These are phyloP conservation scores for Rutilus rutilus DNA, from an alignment of 2,113 vertebrate genomes.

Conservation along the genomic window DNA sequence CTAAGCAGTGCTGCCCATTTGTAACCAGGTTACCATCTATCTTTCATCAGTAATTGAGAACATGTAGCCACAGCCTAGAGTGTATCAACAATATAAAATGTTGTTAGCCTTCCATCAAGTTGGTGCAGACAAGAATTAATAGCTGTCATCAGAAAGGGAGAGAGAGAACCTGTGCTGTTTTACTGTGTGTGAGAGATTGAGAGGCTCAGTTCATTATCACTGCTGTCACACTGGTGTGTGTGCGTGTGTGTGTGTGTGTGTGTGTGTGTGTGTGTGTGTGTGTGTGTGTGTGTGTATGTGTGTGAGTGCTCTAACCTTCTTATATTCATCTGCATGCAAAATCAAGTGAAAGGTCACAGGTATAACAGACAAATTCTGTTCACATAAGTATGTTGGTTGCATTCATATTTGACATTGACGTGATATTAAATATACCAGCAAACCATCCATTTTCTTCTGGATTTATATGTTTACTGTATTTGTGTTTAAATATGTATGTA, in stretches of 20 bases:
- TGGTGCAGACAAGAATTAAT: conserved; percentile 77
- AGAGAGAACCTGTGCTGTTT: conserved; percentile 59
- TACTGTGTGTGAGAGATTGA: conserved; percentile 71
- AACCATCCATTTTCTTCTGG: background rate
- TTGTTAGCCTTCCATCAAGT: conserved; percentile 79
- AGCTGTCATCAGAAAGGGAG: conserved; percentile 71
- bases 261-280: conserved; percentile 12
- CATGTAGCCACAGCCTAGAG: conserved; percentile 72
- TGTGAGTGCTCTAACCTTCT: background rate
- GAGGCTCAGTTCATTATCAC: conserved; percentile 70
- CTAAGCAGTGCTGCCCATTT: conserved; percentile 74
- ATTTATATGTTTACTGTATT: background rate
- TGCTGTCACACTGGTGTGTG: conserved; percentile 34
- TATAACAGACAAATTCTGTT: background rate
- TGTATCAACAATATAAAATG: conserved; percentile 79
- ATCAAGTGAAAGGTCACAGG: background rate
- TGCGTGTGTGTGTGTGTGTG: conserved; percentile 16
- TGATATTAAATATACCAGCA: background rate
- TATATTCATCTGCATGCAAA: background rate
- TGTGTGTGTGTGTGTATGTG: conserved; percentile 24
- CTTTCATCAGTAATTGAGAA: conserved; percentile 77
- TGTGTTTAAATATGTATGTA: background rate
- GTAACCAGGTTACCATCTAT: conserved; percentile 80
- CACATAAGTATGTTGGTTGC: background rate
- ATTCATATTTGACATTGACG: background rate